Evolutionary conservation across 2,113 vertebrate genomes (phyloP), one percentile per base, ranked within the genome.

Genomic region (Strix aluco): DNA sequence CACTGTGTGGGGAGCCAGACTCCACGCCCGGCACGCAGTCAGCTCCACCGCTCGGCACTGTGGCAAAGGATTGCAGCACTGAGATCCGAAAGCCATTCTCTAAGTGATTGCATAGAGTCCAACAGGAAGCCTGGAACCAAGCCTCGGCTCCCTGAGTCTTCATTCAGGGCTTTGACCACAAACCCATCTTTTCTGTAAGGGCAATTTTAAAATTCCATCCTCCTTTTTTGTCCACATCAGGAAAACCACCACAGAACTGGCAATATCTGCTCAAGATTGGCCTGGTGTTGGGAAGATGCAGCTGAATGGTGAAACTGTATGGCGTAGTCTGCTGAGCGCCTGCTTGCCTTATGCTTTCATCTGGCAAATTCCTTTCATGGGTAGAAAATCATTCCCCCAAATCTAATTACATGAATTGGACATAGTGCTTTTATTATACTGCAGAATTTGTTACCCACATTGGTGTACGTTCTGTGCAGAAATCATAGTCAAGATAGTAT

Each of bases 21-120:
- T 61, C 38, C 0, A 0, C 8, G 7, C 32, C 47, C 0, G 0
- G 49, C 51, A 58, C 0, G 0, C 57, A n/a, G 52, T 23, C n/a
- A 59, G 30, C 81, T 80, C 44, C 51, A 27, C 25, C 1, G 0
- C 82, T 73, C 13, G 1, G 40, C 27, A 5, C n/a, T 26, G 49
- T 19, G 69, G 70, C 21, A 13, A 59, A 61, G 42, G 29, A 67
- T 38, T 82, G 72, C 77, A 73, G 84, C 52, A 46, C 51, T 67
- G 63, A 83, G 86, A 73, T 83, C 21, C 1, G 1, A 94, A 88
- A 83, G 16, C 26, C 26, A 38, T 84, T 89, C 69, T 67, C 40
- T 9, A 27, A 82, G 34, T 57, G 55, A 92, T 81, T 84, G 46
- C 47, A 13, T 61, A 52, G 36, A 14, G 46, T 81, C 42, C 86